Base-by-base conservation (phyloP, 2,888 invertebrate genomes). In the Euspilapteryx auroguttella region DNA sequence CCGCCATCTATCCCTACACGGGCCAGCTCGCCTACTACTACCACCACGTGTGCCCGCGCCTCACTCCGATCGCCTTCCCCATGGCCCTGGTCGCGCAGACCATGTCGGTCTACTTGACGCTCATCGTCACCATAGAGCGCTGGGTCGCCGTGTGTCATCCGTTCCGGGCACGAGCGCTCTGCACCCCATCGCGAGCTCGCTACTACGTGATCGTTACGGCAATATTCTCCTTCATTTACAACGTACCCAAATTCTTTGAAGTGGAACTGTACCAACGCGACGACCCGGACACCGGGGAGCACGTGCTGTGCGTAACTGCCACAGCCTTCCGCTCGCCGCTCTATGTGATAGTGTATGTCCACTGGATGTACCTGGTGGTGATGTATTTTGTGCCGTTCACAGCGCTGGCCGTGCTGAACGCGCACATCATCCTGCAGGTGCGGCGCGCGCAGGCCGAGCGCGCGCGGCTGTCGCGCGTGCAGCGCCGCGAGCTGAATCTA, bases 111-210 rank as follows among this genome's bases (percentile, higher is more conserved):
- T 97, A 96, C 76, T 80, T 97, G 49, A 89, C 89, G 25, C 78
- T 89, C 34, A 93, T 92, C 36, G 92, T 95, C 31, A 94, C 94
- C 1, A 77, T 94, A 45, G 96, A 96, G 61, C 82, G 97, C 30
- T 98, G 94, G 77, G 93, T 96, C 35, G 95, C 95, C 3, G 92
- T 93, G 17, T 92, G 92, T 51, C 90, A 90, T 53, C 96, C 96
- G 1, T 77, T 97, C 28, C 82, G 85, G 37, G 94, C 95, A 2
- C 80, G 92, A 29, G 89, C 91, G 2, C 80, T 95, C 41, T 96
- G 96, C 68, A 96, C 96, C 2, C 91, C 93, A 47, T 85, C 88
- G 26, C 80, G 87, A 36, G 96, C 88, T 30, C 82, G 91, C 37
- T 80, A 89, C 47, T 94, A 94, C 56, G 92, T 95, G 30, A 73